A percentile compares a stretch with the other conserved stretches of the same genome.
Conservation (phyloP, 2,888 invertebrate species). For the Chymomyza fuscimana region DNA sequence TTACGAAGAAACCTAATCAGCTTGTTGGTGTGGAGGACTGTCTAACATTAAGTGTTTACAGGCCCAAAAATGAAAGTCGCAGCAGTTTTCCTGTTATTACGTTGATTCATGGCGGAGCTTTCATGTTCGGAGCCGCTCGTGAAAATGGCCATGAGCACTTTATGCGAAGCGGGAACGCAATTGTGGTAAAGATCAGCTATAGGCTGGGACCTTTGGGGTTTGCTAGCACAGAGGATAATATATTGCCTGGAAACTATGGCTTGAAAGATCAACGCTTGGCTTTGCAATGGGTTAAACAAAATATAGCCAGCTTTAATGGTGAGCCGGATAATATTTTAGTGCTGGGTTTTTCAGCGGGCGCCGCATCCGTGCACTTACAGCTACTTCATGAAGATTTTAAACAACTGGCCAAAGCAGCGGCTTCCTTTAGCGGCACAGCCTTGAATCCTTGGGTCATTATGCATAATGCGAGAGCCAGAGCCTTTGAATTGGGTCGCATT, state of each 20-base stretch:
- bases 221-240: conserved; percentile 86
- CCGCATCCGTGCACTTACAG: conserved; percentile 87
- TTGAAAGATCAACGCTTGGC: conserved; percentile 56
- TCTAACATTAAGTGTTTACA: conserved; percentile 84
- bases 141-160: conserved; percentile 82
- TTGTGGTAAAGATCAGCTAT: conserved; percentile 86
- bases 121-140: conserved; percentile 83
- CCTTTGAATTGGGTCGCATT: conserved; percentile 82
- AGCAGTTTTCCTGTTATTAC: conserved; percentile 83
- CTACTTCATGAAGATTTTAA: conserved; percentile 82
- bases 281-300: conserved; percentile 45
- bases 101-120: conserved; percentile 86
- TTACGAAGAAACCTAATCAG: conserved; percentile 64
- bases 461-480: conserved; percentile 81
- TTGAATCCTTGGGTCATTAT: conserved; percentile 83
- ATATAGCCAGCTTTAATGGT: conserved; percentile 77
- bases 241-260: conserved; percentile 80
- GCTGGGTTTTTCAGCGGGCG: conserved; percentile 87
- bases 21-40: conserved; percentile 85
- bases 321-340: conserved; percentile 84
- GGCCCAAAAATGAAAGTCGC: conserved; percentile 78
- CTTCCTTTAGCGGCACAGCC: conserved; percentile 86
- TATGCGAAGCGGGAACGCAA: conserved; percentile 83
- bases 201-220: conserved; percentile 88
- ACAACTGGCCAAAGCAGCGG: conserved; percentile 46